phyloP scores from a whole-genome alignment of 2,888 invertebrate genomes.

The Idaea straminata region DNA sequence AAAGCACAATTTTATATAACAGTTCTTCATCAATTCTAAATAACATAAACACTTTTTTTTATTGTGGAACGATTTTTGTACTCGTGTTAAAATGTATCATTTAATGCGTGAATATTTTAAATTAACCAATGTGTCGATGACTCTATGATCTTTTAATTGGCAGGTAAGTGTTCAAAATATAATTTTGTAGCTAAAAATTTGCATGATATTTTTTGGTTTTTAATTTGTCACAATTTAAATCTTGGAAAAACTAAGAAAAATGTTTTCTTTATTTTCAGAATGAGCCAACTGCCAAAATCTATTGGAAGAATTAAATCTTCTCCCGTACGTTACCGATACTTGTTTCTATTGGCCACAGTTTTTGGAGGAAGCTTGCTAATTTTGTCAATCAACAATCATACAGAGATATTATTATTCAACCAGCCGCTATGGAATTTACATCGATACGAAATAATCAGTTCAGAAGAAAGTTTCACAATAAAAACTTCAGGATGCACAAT shows the following conservation, averaged over 20 bases:
- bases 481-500: slow-evolving; percentile 85
- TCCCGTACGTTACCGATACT: slow-evolving; percentile 54
- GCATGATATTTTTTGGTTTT: background rate
- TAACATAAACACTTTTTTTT: slow-evolving; percentile 20
- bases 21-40: slow-evolving; percentile 17
- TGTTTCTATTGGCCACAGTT: slow-evolving; percentile 55
- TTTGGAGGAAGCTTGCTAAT: slow-evolving; percentile 60
- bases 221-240: background rate
- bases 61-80: slow-evolving; percentile 10
- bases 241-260: background rate
- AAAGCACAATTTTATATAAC: slow-evolving; percentile 2
- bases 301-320: slow-evolving; percentile 36
- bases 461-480: slow-evolving; percentile 70
- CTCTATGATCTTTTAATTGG: slow-evolving; percentile 11
- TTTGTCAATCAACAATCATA: slow-evolving; percentile 54
- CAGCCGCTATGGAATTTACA: slow-evolving; percentile 36
- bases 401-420: slow-evolving; percentile 48
- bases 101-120: slow-evolving; percentile 10
- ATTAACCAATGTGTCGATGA: slow-evolving; percentile 11
- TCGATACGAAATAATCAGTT: slow-evolving; percentile 34
- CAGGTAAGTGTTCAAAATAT: slow-evolving; percentile 20
- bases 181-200: background rate
- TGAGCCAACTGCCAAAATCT: slow-evolving; percentile 45
- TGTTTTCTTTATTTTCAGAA: slow-evolving; percentile 50
- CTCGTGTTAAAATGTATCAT: slow-evolving; percentile 14